These are phyloP conservation scores for Eunapius fragilis DNA, from an alignment of 37 sponge, comb jelly and placozoan genomes.

Conservation along the genomic window DNA sequence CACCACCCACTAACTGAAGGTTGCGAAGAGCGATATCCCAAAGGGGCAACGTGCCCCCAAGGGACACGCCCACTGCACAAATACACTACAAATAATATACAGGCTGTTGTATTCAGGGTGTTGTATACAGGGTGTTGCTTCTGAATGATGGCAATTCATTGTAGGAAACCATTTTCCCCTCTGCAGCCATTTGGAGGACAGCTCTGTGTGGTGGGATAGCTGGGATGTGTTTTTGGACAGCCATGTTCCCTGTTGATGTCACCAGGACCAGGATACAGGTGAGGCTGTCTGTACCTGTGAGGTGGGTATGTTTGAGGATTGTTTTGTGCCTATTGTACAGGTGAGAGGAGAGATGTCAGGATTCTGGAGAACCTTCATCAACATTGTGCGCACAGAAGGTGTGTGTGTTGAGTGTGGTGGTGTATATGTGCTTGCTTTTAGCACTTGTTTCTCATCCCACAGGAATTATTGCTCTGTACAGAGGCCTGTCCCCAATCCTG, in stretches of 20 bases:
- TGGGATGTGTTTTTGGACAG: slow-evolving; percentile 57
- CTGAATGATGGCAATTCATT: too few species aligned
- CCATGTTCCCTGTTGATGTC: slow-evolving; percentile 51
- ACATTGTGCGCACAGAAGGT: slow-evolving; percentile 51
- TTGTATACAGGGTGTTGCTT: too few species aligned
- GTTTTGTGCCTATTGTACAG: slow-evolving; percentile 19
- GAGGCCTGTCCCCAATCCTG: slow-evolving; percentile 50
- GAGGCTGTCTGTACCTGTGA: background rate
- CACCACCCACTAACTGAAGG: too few species aligned
- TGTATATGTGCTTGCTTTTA: too few species aligned
- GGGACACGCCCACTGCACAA: too few species aligned
- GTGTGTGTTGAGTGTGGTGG: background rate
- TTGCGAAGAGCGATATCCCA: too few species aligned
- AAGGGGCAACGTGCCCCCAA: too few species aligned
- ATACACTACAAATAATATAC: too few species aligned
- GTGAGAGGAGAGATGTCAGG: slow-evolving; percentile 23
- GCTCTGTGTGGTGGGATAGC: slow-evolving; percentile 65
- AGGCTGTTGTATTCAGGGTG: too few species aligned
- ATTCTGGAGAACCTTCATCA: background rate
- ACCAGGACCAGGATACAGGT: slow-evolving; percentile 72
- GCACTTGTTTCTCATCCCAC: background rate
- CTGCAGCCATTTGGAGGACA: slow-evolving; percentile 25
- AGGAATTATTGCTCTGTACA: slow-evolving; percentile 57
- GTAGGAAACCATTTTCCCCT: too few species aligned
- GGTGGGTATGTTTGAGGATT: background rate